Percentiles rank a stretch among this genome's conserved stretches.
Conservation (phyloP, 2,888 invertebrate species). For the Brachyptera putata region DNA sequence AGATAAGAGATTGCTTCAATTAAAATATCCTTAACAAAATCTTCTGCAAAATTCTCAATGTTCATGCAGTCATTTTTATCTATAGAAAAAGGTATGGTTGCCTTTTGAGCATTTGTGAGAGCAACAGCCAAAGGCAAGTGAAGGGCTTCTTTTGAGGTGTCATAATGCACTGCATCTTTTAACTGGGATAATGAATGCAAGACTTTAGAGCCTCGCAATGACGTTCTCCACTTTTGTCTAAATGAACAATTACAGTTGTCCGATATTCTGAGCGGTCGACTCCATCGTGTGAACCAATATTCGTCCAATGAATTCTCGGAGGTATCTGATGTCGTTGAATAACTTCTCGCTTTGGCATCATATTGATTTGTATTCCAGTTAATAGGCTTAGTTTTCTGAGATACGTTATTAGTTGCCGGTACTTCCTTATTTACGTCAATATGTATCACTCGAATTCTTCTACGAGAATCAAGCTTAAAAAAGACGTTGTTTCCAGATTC, state of each 20-base stretch:
- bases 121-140: not conserved
- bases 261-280: conserved; percentile 42
- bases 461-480: conserved; percentile 41
- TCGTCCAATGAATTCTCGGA: conserved; percentile 45
- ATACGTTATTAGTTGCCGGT: conserved; percentile 8
- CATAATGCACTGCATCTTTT: not conserved
- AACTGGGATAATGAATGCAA: not conserved
- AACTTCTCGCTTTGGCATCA: conserved; percentile 26
- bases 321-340: conserved; percentile 33
- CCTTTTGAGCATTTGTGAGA: not conserved
- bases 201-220: conserved; percentile 30
- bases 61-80: conserved; percentile 26
- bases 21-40: conserved; percentile 43
- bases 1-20: conserved; percentile 41
- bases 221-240: conserved; percentile 43
- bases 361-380: conserved; percentile 33
- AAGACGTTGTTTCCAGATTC: conserved; percentile 34
- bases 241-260: conserved; percentile 46
- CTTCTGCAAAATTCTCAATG: conserved; percentile 43
- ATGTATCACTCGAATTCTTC: conserved; percentile 42
- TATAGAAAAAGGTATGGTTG: not conserved
- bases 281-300: conserved; percentile 50
- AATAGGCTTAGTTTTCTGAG: conserved; percentile 24
- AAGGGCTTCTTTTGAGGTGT: not conserved
- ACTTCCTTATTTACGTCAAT: conserved; percentile 35